Base-by-base conservation (phyloP, 2,888 invertebrate genomes). In the Drosophila aldrichi region DNA sequence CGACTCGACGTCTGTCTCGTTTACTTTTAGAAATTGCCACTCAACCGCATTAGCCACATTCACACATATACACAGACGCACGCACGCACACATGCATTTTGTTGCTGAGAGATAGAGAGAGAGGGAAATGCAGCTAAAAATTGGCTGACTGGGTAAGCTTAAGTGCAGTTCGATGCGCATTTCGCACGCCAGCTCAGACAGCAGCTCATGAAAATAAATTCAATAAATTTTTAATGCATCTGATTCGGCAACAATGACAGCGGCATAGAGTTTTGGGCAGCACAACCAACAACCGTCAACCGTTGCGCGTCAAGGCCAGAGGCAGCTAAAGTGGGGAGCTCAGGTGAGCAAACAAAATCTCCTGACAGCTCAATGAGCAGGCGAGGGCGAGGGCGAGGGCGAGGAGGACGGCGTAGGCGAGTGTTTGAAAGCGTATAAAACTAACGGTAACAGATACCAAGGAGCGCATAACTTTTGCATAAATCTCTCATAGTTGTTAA, bases 401-500 rank as follows among this genome's bases (percentile, higher is more conserved):
- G 18, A 25, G 25, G 18, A 25, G 25, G n/a, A n/a, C n/a, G 29
- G 12, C 40, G 18, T 22, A 14, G 51, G 12, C 40, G 18, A 25
- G 25, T 40, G n/a, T 43, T 34, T 20, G 22, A 36, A 32, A 59
- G 34, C 38, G 48, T 38, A 46, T 58, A 44, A 65, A 74, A 46
- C 60, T 56, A 49, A 46, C 58, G 67, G 55, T 49, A 66, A 68
- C 62, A 63, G 66, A 72, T 72, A 67, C 70, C 73, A 77, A 77
- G 77, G 55, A 79, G 63, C 77, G 81, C 86, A 74, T 77, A 80
- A 74, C 77, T 79, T 80, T 68, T 76, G 69, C 77, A 84, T 88
- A 82, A 88, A 87, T 88, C 88, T 76, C 74, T 65, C 69, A 73
- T 66, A 69, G 82, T 72, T 85, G 84, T 81, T 88, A 88, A 88